Base-by-base conservation (phyloP, 1,140 invertebrate species). In the Leptinotarsa defecta region DNA sequence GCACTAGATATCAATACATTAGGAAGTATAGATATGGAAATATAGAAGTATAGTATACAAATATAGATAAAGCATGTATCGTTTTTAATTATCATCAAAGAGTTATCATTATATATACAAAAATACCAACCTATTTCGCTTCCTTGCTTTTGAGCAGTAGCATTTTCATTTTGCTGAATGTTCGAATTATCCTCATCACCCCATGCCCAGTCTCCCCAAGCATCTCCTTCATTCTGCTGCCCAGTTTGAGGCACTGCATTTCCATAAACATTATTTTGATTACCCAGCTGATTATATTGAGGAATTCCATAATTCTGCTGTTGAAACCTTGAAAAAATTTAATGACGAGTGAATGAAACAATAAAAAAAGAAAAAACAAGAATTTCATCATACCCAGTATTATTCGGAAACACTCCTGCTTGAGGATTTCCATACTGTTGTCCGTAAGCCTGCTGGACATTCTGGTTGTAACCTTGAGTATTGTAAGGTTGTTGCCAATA, bases 141-240 rank as follows among this genome's bases (percentile, higher is more conserved):
- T 34, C 8, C 43, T 68, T 68, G 67, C 8, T 68, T 68, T 1
- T 13, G 34, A 48, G 3, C 43, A 22, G 15, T 19, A 19, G 15
- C 52, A 57, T 57, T 57, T 24, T 86, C 67, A 63, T 17, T 22
- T 78, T 68, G 48, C 62, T 81, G 79, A 49, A 80, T 70, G 67
- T 85, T 85, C 13, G 84, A 84, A 73, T 85, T 85, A 74, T 85
- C 81, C 65, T 85, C 84, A 75, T 85, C 84, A 1, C 83, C 84
- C 84, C 84, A 85, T 17, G 78, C 80, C 84, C 84, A 85, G 71
- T 81, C 82, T 15, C 74, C 76, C 84, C 84, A 84, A 5, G 76
- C 74, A 76, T 84, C 83, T 17, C 62, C 71, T 73, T 79, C 74
- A 24, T 20, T 75, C 43, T 73, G 74, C 13, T 67, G 24, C 6